These are phyloP conservation scores for Magallana nippona DNA, from an alignment of 2,888 invertebrate species.

Conservation along the genomic window DNA sequence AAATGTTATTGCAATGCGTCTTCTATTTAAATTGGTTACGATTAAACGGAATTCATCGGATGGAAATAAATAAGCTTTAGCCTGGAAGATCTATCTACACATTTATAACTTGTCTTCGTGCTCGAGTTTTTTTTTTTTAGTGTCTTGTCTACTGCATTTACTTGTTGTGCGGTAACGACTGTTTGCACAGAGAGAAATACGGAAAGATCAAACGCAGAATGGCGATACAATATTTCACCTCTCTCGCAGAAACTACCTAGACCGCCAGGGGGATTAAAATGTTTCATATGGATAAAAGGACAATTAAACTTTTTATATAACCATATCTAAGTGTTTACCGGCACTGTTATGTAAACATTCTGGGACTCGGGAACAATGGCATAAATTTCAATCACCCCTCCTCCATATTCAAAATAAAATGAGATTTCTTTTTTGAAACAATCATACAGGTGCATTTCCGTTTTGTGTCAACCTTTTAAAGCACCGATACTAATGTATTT, in stretches of 20 bases:
- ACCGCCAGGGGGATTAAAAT: not conserved
- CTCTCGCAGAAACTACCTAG: not conserved
- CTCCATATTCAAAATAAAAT: too few species aligned
- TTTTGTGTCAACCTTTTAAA: too few species aligned
- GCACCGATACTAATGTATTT: too few species aligned
- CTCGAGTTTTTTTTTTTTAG: conserved; percentile 4
- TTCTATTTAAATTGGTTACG: conserved; percentile 16
- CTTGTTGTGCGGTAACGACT: conserved; percentile 16
- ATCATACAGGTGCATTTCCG: too few species aligned
- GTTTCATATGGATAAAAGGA: not conserved
- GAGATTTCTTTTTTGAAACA: too few species aligned
- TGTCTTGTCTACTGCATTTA: not conserved
- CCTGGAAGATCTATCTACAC: not conserved
- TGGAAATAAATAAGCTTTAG: conserved; percentile 1
- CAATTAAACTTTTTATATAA: conserved; percentile 23
- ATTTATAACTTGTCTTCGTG: not conserved
- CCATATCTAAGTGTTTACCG: not conserved
- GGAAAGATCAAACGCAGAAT: not conserved
- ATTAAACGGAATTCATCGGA: conserved; percentile 6
- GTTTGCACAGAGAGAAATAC: conserved; percentile 6
- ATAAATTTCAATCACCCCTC: not conserved
- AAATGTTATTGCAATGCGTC: conserved; percentile 12
- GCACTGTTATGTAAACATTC: not conserved
- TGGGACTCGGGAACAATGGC: not conserved
- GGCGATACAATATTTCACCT: conserved; percentile 1